These are phyloP conservation scores for Engystomops pustulosus DNA, from an alignment of 2,113 vertebrate species.

Conservation along the genomic window DNA sequence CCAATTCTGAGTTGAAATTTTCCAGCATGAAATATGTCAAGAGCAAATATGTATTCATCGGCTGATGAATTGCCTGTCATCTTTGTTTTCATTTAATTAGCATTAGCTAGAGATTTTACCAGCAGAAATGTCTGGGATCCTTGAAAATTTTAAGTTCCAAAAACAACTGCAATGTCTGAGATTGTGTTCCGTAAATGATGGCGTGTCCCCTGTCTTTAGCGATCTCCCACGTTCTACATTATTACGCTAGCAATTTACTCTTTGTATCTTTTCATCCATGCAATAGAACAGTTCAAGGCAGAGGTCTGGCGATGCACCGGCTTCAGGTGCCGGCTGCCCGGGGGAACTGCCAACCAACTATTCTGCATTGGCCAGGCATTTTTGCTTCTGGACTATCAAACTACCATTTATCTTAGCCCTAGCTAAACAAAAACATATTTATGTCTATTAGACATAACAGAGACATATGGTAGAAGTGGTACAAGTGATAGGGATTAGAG, in stretches of 20 bases:
- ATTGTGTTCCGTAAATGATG: not conserved
- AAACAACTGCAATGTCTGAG: slow-evolving; percentile 27
- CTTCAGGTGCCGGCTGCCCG: not conserved
- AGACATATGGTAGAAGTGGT: too few species aligned
- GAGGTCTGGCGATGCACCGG: not conserved
- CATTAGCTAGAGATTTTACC: slow-evolving; percentile 46
- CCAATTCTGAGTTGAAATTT: slow-evolving; percentile 33
- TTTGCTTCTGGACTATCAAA: not conserved
- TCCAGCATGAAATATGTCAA: slow-evolving; percentile 52
- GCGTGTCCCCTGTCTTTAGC: not conserved
- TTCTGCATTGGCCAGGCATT: not conserved
- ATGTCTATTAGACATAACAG: too few species aligned
- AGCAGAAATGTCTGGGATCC: slow-evolving; percentile 43
- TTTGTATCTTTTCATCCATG: not conserved
- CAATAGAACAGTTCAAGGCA: not conserved
- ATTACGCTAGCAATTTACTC: not conserved
- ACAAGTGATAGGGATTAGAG: too few species aligned
- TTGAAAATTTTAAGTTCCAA: slow-evolving; percentile 30
- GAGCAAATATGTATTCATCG: slow-evolving; percentile 56
- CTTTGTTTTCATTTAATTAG: slow-evolving; percentile 57
- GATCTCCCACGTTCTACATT: not conserved
- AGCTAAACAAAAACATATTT: too few species aligned
- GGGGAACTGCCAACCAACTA: not conserved
- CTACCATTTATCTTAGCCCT: too few species aligned
- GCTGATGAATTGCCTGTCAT: slow-evolving; percentile 58